A percentile compares a stretch with the other conserved stretches of the same genome.
phyloP scores from a whole-genome alignment of 2,113 vertebrate genomes.

The Gymnogyps californianus region DNA sequence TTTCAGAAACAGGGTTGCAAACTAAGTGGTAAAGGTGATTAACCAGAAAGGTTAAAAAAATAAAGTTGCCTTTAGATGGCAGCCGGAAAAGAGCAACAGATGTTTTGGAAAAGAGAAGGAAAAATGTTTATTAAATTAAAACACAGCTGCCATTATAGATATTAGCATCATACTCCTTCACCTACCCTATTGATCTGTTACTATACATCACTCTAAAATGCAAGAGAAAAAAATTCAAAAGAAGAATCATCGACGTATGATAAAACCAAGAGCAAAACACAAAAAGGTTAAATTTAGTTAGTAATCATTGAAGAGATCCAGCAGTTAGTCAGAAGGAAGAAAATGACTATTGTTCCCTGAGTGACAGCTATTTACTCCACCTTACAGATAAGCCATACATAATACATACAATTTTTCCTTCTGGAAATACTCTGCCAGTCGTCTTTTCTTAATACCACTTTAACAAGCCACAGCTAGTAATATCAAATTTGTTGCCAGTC shows the following conservation, averaged over 20 bases:
- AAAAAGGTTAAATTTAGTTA: neutral
- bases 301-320: neutral
- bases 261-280: neutral
- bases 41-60: neutral
- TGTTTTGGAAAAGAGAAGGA: neutral
- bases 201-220: neutral
- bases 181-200: neutral
- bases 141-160: neutral
- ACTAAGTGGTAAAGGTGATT: neutral
- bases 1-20: neutral
- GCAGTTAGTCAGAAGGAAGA: neutral
- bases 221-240: neutral
- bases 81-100: neutral
- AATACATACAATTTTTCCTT: constrained; percentile 6
- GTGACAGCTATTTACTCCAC: neutral
- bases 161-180: neutral
- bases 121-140: neutral
- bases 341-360: neutral
- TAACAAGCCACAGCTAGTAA: constrained; percentile 15
- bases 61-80: neutral
- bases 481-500: neutral
- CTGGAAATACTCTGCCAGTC: constrained; percentile 7
- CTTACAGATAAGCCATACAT: neutral
- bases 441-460: neutral
- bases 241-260: neutral